Conservation (phyloP, 2,888 invertebrate species). For the Axea sp. region DNA sequence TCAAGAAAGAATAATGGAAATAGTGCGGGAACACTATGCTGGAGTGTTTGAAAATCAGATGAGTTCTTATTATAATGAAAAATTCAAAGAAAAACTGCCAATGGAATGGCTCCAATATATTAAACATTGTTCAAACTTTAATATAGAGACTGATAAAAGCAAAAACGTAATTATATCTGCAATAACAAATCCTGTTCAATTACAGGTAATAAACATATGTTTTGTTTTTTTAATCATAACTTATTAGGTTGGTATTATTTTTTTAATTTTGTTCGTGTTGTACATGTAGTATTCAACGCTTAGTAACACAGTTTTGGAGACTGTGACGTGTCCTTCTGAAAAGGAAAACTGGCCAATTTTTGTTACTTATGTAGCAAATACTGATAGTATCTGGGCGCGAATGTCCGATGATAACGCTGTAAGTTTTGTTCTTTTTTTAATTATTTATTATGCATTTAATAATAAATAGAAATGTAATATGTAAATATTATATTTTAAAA, state of each 20-base stretch:
- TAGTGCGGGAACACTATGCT: constrained; percentile 78
- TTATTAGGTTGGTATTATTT: too few relatives aligned
- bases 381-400: constrained; percentile 84
- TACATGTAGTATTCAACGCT: neutral
- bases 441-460: too few relatives aligned
- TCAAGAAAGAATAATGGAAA: constrained; percentile 76
- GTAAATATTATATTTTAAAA: too few relatives aligned
- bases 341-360: constrained; percentile 82
- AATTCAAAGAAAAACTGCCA: constrained; percentile 85
- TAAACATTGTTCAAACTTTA: constrained; percentile 82
- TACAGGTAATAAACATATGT: neutral
- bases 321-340: constrained; percentile 73
- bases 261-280: too few relatives aligned
- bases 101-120: constrained; percentile 85
- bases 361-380: constrained; percentile 83
- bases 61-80: constrained; percentile 81
- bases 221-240: too few relatives aligned
- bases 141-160: constrained; percentile 80
- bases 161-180: constrained; percentile 80
- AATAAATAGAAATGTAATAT: too few relatives aligned
- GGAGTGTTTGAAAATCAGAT: constrained; percentile 81
- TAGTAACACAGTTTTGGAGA: constrained; percentile 54
- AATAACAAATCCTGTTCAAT: constrained; percentile 47
- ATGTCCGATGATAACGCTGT: constrained; percentile 84
- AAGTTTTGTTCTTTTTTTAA: too few relatives aligned